Evolutionary conservation across 2,113 vertebrate species (phyloP).

Genomic region (Mastomys natalensis): DNA sequence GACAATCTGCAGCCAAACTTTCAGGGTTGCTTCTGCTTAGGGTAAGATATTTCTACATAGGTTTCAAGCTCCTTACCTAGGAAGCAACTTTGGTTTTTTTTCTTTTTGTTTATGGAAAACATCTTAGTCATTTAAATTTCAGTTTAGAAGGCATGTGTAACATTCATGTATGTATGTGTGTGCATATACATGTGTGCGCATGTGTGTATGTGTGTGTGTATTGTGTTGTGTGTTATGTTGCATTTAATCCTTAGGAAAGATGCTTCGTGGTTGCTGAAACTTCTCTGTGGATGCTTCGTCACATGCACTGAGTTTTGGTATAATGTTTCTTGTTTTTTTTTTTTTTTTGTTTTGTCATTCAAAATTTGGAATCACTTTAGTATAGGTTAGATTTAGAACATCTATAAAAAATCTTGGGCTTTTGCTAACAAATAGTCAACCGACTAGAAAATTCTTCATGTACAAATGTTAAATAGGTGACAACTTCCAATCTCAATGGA

Average conservation of each 20-base stretch:
- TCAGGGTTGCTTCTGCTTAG: not conserved
- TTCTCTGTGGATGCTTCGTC: not conserved
- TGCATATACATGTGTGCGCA: too few species aligned
- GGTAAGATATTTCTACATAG: not conserved
- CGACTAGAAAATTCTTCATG: not conserved
- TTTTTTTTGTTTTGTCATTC: not conserved
- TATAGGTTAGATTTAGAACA: conserved; percentile 14
- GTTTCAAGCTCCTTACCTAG: not conserved
- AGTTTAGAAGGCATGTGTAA: not conserved
- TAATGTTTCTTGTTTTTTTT: not conserved
- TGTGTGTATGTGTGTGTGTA: not conserved
- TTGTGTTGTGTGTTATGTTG: not conserved
- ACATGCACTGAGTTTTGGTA: not conserved
- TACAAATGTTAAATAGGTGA: not conserved
- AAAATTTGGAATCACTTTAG: conserved; percentile 24
- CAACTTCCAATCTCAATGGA: not conserved
- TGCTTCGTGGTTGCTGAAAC: conserved; percentile 14
- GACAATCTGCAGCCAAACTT: not conserved
- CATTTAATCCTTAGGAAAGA: conserved; percentile 53
- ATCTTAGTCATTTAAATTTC: conserved; percentile 15
- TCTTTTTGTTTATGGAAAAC: not conserved
- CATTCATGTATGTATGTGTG: not conserved
- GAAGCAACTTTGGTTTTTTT: not conserved
- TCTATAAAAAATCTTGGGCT: conserved; percentile 30
- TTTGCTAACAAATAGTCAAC: not conserved